Conservation (phyloP, 1,140 invertebrate species). For the Sinella curviseta region DNA sequence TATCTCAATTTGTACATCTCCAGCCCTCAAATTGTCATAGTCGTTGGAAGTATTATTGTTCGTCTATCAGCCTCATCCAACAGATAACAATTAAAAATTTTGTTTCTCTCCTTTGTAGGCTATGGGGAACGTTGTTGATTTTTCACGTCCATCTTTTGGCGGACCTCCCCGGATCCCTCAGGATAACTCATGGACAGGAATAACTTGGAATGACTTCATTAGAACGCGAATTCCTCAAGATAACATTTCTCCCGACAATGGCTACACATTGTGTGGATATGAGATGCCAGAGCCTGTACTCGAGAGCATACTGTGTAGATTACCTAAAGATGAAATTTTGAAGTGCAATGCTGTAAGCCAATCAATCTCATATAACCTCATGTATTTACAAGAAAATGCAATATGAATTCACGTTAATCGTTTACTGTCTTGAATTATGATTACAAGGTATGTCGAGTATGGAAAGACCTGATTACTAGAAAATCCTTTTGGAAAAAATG, state of each 20-base stretch:
- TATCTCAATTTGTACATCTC: too few relatives aligned
- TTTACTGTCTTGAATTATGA: too few relatives aligned
- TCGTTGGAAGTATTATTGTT: background rate
- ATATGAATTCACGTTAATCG: too few relatives aligned
- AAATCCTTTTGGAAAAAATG: constrained; percentile 19
- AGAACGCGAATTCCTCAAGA: background rate
- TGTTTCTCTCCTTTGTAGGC: background rate
- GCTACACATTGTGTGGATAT: background rate
- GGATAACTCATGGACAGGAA: constrained; percentile 3
- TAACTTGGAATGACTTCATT: background rate
- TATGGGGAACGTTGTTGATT: constrained; percentile 2
- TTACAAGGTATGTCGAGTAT: constrained; percentile 1
- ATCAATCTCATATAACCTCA: too few relatives aligned
- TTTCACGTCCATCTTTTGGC: background rate
- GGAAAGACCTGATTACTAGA: constrained; percentile 4
- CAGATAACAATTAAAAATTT: background rate
- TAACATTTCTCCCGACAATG: background rate
- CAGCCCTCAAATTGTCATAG: too few relatives aligned
- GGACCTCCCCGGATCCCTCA: background rate
- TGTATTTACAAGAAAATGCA: too few relatives aligned
- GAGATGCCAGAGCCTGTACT: background rate
- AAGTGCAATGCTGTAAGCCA: background rate
- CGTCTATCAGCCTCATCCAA: background rate
- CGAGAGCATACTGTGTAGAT: background rate
- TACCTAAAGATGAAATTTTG: background rate